Percentiles rank a stretch among this genome's conserved stretches.
phyloP scores from a whole-genome alignment of 2,797 vertebrate genomes.

The Notolepis coatsorum region DNA sequence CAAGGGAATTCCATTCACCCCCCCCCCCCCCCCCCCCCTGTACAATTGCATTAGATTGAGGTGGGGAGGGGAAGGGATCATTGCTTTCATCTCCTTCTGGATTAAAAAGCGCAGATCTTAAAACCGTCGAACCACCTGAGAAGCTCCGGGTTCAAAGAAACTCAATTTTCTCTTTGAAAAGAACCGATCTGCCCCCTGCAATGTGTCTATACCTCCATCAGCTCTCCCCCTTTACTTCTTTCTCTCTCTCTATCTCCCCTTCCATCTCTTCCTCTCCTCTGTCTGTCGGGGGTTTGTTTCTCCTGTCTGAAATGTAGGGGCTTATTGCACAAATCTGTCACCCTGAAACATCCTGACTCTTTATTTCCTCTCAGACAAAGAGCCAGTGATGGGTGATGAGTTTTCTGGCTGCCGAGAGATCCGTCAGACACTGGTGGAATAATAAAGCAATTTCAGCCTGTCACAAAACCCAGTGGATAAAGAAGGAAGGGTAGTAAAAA shows the following conservation, averaged over 20 bases:
- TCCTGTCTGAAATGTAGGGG: constrained; percentile 55
- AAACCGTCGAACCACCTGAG: constrained; percentile 46
- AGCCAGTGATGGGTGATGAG: constrained; percentile 77
- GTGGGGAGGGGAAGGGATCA: constrained; percentile 4
- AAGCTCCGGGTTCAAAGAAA: constrained; percentile 64
- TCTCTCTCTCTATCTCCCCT: too few relatives aligned
- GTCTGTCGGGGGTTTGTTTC: constrained; percentile 35
- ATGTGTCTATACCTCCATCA: constrained; percentile 11
- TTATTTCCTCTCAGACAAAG: constrained; percentile 81
- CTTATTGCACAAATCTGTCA: constrained; percentile 77
- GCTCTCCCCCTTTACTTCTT: too few relatives aligned
- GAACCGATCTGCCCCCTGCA: constrained; percentile 36
- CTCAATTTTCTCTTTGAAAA: constrained; percentile 72
- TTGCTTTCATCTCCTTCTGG: constrained; percentile 47
- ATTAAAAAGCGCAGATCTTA: constrained; percentile 50
- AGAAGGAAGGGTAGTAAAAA: constrained; percentile 26
- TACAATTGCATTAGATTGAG: constrained; percentile 37
- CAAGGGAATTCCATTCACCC: constrained; percentile 4
- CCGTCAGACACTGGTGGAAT: constrained; percentile 76
- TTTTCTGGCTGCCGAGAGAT: constrained; percentile 73
- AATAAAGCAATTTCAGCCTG: constrained; percentile 82
- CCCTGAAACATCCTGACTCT: constrained; percentile 75
- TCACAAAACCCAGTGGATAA: constrained; percentile 56
- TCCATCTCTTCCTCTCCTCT: constrained; percentile 40
- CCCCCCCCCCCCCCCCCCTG: constrained; percentile 16